These are phyloP conservation scores for Enteromius unitaeniatus DNA, from an alignment of 2,797 vertebrate species.

Conservation along the genomic window DNA sequence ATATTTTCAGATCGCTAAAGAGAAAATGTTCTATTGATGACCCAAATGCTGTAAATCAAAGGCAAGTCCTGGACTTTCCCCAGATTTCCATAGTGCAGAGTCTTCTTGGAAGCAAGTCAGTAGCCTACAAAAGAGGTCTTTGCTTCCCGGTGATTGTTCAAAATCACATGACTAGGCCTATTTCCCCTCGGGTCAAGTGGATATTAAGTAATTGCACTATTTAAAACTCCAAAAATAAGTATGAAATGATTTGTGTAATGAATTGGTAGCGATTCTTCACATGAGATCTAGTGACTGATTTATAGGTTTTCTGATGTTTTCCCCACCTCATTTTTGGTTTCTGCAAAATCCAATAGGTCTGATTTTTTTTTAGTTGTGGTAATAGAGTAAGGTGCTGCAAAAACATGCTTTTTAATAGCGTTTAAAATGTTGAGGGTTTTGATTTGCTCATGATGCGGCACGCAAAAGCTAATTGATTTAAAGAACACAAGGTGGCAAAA, in stretches of 20 bases:
- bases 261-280: background rate
- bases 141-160: background rate
- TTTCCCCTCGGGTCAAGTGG: background rate
- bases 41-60: conserved; percentile 12
- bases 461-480: background rate
- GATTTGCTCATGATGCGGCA: background rate
- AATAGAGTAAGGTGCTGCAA: background rate
- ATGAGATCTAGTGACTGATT: background rate
- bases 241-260: background rate
- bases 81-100: background rate
- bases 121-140: conserved; percentile 18
- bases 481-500: conserved; percentile 57
- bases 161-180: background rate
- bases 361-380: background rate
- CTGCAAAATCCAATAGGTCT: background rate
- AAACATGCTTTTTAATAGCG: background rate
- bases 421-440: background rate
- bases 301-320: background rate
- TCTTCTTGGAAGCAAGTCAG: background rate
- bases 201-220: background rate
- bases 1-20: background rate
- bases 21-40: background rate
- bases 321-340: background rate
- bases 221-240: background rate
- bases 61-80: background rate